Base-by-base conservation (phyloP, 1,140 invertebrate genomes). In the Drosophila lowei region DNA sequence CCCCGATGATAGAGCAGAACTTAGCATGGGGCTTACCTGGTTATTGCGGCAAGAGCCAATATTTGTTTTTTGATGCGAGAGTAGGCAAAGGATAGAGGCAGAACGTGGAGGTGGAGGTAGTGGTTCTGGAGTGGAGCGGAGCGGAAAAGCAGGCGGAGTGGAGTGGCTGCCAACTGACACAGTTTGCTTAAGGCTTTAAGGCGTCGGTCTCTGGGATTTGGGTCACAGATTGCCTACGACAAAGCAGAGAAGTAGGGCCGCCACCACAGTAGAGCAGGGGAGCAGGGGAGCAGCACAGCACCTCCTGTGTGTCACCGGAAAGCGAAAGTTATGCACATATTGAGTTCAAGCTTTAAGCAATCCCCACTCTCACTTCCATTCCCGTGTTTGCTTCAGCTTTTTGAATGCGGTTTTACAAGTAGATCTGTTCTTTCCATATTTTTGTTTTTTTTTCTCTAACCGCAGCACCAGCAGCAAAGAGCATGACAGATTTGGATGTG, bases 1-100 rank as follows among this genome's bases (percentile, higher is more conserved):
- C 30, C 38, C 42, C 61, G 56, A 52, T 53, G 68, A 52, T 52
- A 57, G 41, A 28, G 58, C 56, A 46, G 15, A 58, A 64, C 70
- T 65, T 43, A 72, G 80, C 48, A 79, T 54, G 64, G 49, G 61
- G 57, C 72, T 79, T 77, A 79, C 81, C 73, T 71, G 83, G 67
- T 79, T 86, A 86, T 89, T 86, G 83, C 85, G 75, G 83, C 83
- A 79, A 86, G 83, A 88, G 83, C 83, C 83, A 86, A 86, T 86
- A 86, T 86, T 86, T 86, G 75, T 70, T 88, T 79, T 65, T 60
- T 62, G 63, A 57, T 68, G 66, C 66, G 66, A 70, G 66, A 18
- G 34, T 13, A 38, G 25, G 63, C 66, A 68, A 70, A 70, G 52
- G 52, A 67, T 57, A 41, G 42, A 16, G 13, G 16, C 23, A 52